Percentiles rank a stretch among this genome's conserved stretches.
Evolutionary conservation across 2,888 invertebrate species (phyloP).

Genomic region (Argynnis bischoffii): DNA sequence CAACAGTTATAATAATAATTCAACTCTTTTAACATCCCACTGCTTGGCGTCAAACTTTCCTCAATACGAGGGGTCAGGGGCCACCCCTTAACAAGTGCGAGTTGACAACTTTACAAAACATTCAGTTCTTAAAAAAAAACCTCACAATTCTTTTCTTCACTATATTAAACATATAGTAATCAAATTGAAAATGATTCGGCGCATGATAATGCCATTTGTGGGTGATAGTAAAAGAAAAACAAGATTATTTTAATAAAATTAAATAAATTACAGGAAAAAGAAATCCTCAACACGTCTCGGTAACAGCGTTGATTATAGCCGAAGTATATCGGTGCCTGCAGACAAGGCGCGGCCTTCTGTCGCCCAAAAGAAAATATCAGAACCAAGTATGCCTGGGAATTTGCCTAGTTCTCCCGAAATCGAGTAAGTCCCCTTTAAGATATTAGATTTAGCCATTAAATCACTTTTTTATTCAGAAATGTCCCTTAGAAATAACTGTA

Average conservation of each 20-base stretch:
- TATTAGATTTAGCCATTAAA: not conserved
- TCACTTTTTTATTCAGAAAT: slow-evolving; percentile 2
- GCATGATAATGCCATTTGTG: no score
- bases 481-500: not conserved
- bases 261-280: slow-evolving; percentile 83
- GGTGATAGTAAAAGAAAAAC: no score
- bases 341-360: slow-evolving; percentile 83
- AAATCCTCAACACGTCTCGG: slow-evolving; percentile 84
- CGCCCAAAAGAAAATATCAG: slow-evolving; percentile 76
- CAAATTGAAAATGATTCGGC: no score
- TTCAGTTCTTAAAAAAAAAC: no score
- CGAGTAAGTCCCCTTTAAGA: slow-evolving; percentile 80
- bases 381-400: slow-evolving; percentile 81
- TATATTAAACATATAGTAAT: no score
- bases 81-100: no score
- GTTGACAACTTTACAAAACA: no score
- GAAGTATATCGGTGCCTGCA: slow-evolving; percentile 94
- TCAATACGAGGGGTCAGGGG: no score
- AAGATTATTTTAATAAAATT: not conserved
- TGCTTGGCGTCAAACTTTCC: no score
- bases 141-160: no score
- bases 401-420: slow-evolving; percentile 86
- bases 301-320: slow-evolving; percentile 87
- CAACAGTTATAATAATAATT: no score
- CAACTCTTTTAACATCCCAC: no score